Base-by-base conservation (phyloP, 2,113 vertebrate species). In the Microtus richardsoni region DNA sequence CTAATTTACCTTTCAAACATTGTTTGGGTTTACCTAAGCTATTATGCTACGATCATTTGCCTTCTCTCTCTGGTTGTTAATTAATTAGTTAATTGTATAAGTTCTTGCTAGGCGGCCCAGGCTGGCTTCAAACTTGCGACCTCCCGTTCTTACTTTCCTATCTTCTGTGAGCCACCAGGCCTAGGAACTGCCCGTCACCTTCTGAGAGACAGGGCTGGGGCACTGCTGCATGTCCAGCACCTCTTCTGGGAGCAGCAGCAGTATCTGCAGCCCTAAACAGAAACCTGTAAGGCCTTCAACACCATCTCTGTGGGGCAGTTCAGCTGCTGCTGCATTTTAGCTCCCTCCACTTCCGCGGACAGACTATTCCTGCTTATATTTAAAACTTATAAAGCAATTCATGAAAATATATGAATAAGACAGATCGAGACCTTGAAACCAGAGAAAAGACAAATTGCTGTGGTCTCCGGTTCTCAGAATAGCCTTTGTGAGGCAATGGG, bases 371-470 rank as follows among this genome's bases (percentile, higher is more conserved):
- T 86, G 13, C 64, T 52, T 52, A 52, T 52, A 52, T 87, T 97
- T 91, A 71, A 87, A 94, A 89, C 78, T 89, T 91, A 3, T 58
- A 84, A 94, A 70, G 60, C 33, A 83, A 94, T 70, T 88, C 39
- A 68, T 70, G 28, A 75, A 88, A 95, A 74, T 36, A 70, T 58
- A 84, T 86, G 70, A 91, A 74, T 91, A 93, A 62, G 24, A 82
- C 12, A 78, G 78, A 94, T 77, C 26, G 82, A 54, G 47, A 44
- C 52, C 77, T 41, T 36, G 30, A 89, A 92, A 93, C 26, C 77
- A 97, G 86, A 94, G 71, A 88, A 96, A 96, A 78, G 89, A 87
- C 8, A 95, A 96, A 96, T 83, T 83, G n/a, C 47, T 26, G 14
- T 70, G 62, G 79, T 41, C 36, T 33, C 58, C 33, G 47, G 4